A percentile compares a stretch with the other conserved stretches of the same genome.
Conservation (phyloP, 1,140 invertebrate species). For the Eumaeus atala region DNA sequence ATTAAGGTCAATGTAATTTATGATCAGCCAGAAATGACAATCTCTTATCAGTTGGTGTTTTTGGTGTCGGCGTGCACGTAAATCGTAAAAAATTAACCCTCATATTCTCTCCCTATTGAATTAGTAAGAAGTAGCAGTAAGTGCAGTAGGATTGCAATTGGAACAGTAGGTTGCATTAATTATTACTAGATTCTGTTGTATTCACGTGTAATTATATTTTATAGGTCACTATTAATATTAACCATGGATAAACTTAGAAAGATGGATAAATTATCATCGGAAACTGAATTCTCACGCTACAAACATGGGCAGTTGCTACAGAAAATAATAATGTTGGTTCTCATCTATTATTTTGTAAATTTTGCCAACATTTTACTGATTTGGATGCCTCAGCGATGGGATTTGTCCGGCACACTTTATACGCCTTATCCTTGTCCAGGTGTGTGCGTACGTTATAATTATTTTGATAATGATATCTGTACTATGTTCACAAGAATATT, state of each 20-base stretch:
- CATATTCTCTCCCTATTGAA: too few species aligned
- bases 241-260: constrained; percentile 3
- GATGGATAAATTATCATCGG: constrained; percentile 6
- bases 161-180: too few species aligned
- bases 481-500: too few species aligned
- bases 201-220: not conserved
- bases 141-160: too few species aligned
- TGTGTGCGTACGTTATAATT: not conserved
- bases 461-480: not conserved
- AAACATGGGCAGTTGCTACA: not conserved
- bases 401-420: constrained; percentile 5
- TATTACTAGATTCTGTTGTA: too few species aligned
- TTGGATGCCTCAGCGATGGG: constrained; percentile 7
- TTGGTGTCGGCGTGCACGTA: too few species aligned
- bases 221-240: constrained; percentile 7
- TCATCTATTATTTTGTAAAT: not conserved
- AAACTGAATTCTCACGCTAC: not conserved
- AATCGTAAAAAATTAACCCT: too few species aligned
- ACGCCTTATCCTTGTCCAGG: constrained; percentile 10
- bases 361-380: not conserved
- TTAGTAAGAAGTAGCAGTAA: too few species aligned
- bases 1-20: too few species aligned
- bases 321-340: constrained; percentile 1
- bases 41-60: too few species aligned
- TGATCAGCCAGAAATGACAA: too few species aligned